Percentiles rank a stretch among this genome's conserved stretches.
These are phyloP conservation scores for Seira musarum DNA, from an alignment of 2,888 invertebrate species.

Conservation along the genomic window DNA sequence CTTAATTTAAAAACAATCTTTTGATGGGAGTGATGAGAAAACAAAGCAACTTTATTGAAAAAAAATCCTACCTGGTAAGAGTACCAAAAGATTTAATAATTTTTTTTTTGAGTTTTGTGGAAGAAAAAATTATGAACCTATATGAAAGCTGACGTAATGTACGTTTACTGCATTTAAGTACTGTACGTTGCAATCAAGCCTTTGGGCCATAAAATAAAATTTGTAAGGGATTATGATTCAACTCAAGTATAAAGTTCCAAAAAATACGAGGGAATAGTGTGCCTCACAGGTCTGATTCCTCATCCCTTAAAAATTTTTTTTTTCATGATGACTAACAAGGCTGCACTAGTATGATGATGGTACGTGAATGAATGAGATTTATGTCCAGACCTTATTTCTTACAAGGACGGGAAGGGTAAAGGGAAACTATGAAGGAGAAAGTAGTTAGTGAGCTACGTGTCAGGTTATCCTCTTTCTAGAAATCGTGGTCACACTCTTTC, in stretches of 20 bases:
- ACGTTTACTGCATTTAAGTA: neutral
- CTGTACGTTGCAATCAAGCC: slow-evolving; percentile 11
- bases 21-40: slow-evolving; percentile 18
- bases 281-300: neutral
- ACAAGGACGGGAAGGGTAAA: neutral
- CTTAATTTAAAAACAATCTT: slow-evolving; percentile 29
- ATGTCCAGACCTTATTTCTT: neutral
- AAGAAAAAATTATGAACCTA: neutral
- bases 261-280: neutral
- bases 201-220: slow-evolving; percentile 14
- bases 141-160: neutral
- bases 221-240: neutral
- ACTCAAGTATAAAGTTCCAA: neutral
- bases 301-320: neutral
- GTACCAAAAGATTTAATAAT: neutral
- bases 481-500: slow-evolving; percentile 48
- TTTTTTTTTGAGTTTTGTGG: neutral
- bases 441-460: slow-evolving; percentile 35
- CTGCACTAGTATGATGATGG: neutral
- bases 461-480: slow-evolving; percentile 36
- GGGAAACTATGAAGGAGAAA: slow-evolving; percentile 19
- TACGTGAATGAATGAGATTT: slow-evolving; percentile 10
- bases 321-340: neutral
- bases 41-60: neutral
- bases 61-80: neutral